These are phyloP conservation scores for Cataglyphis livida DNA, from an alignment of 2,888 invertebrate genomes.

Conservation along the genomic window DNA sequence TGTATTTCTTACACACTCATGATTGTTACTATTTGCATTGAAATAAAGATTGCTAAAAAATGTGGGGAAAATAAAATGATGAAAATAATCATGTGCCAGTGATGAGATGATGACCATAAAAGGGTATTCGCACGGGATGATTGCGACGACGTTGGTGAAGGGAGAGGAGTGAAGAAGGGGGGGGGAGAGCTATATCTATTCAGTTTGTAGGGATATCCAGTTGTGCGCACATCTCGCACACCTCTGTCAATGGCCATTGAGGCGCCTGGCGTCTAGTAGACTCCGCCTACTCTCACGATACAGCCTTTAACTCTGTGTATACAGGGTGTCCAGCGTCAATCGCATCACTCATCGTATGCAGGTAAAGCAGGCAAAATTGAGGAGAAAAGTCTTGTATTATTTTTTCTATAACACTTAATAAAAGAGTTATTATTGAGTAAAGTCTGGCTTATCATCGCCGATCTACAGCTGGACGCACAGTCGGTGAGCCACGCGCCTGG, in stretches of 20 bases:
- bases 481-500: too few species aligned
- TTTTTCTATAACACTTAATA: too few species aligned
- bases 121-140: constrained; percentile 76
- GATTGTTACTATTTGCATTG: neutral
- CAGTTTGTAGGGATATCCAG: constrained; percentile 73
- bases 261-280: constrained; percentile 76
- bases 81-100: neutral
- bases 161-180: constrained; percentile 45
- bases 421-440: too few species aligned
- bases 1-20: neutral
- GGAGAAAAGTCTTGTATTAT: too few species aligned
- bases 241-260: constrained; percentile 73
- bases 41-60: neutral
- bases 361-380: too few species aligned
- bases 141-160: constrained; percentile 58
- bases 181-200: constrained; percentile 74
- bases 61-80: neutral
- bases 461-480: too few species aligned
- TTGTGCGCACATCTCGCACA: constrained; percentile 74
- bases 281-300: constrained; percentile 81
- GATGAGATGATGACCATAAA: constrained; percentile 64
- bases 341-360: too few species aligned
- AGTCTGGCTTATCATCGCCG: too few species aligned
- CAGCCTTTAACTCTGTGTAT: constrained; percentile 72
- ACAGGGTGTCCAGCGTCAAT: too few species aligned